A percentile compares a stretch with the other conserved stretches of the same genome.
Conservation (phyloP, 2,113 vertebrate genomes). For the Labrus mixtus region DNA sequence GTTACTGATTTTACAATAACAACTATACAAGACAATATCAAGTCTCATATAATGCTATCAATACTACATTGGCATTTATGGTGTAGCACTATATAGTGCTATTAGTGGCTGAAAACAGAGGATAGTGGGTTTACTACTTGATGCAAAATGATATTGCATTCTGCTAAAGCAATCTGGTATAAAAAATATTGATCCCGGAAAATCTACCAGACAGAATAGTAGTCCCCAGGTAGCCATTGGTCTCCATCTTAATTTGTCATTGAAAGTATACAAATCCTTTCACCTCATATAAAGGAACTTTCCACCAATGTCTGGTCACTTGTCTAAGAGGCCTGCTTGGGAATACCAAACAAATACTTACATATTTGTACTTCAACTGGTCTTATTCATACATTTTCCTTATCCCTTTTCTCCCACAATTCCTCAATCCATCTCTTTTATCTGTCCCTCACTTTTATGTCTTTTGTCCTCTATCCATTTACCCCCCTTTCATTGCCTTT, state of each 20-base stretch:
- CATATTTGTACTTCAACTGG: neutral
- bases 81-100: neutral
- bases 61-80: neutral
- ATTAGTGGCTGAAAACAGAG: neutral
- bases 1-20: neutral
- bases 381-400: neutral
- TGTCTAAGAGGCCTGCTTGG: neutral
- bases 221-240: neutral
- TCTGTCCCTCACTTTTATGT: conserved; percentile 9
- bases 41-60: neutral
- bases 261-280: neutral
- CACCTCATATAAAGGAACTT: neutral
- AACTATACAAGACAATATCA: neutral
- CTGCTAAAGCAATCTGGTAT: neutral
- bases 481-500: conserved; percentile 47
- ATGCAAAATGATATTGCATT: neutral
- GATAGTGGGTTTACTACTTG: neutral
- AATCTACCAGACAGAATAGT: neutral
- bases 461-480: conserved; percentile 30
- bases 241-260: neutral
- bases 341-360: no score
- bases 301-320: neutral
- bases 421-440: neutral
- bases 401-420: neutral
- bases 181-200: conserved; percentile 2